Conservation (phyloP, 2,113 vertebrate species). For the Probosciger aterrimus region DNA sequence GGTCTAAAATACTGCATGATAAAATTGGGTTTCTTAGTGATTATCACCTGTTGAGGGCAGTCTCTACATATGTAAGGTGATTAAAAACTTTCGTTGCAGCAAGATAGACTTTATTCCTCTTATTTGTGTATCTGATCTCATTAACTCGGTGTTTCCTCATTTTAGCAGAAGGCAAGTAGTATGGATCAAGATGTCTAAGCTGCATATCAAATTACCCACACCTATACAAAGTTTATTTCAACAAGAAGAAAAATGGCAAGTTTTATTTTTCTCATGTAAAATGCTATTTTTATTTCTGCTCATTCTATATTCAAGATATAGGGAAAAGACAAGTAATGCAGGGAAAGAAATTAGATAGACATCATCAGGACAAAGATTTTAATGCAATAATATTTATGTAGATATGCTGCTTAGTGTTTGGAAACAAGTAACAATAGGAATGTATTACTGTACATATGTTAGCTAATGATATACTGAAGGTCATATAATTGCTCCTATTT, state of each 20-base stretch:
- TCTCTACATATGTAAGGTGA: not conserved
- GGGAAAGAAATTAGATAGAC: not conserved
- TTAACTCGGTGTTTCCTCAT: not conserved
- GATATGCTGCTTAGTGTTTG: not conserved
- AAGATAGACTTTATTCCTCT: not conserved
- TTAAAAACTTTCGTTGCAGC: not conserved
- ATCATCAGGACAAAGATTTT: not conserved
- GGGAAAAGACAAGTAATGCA: not conserved
- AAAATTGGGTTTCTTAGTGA: not conserved
- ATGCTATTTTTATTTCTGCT: not conserved
- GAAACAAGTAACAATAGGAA: not conserved
- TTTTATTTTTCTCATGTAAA: not conserved
- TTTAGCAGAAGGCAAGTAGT: not conserved
- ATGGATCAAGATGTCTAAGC: not conserved
- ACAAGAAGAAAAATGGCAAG: not conserved
- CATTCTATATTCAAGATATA: not conserved
- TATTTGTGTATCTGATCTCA: not conserved
- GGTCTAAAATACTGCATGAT: not conserved
- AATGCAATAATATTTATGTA: not conserved
- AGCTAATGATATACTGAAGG: not conserved
- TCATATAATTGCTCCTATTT: not conserved
- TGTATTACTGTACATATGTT: not conserved
- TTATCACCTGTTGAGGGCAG: slow-evolving; percentile 10
- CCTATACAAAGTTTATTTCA: not conserved
- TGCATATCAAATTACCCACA: not conserved